Evolutionary conservation across 2,888 invertebrate genomes (phyloP).

Genomic region (Iselma pallidipennis): DNA sequence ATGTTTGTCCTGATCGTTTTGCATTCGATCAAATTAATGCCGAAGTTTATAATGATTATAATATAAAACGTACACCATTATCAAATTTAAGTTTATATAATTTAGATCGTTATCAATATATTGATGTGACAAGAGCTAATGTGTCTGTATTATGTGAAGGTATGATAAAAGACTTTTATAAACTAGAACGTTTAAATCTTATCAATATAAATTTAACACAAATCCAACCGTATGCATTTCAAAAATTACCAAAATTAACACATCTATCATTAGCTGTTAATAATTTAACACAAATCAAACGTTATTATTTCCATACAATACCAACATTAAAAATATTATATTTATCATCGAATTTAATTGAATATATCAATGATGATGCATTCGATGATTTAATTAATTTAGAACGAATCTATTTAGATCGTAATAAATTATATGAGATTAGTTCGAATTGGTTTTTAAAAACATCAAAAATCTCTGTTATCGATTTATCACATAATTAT

Average conservation of each 20-base stretch:
- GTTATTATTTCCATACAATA: constrained; percentile 36
- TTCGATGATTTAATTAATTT: constrained; percentile 35
- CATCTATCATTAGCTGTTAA: constrained; percentile 41
- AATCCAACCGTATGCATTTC: constrained; percentile 38
- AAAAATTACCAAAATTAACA: constrained; percentile 35
- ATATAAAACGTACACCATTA: not conserved
- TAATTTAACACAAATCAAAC: constrained; percentile 31
- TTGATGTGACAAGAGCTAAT: constrained; percentile 39
- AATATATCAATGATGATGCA: constrained; percentile 33
- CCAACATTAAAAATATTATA: constrained; percentile 33
- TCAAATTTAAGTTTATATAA: constrained; percentile 25
- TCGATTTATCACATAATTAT: constrained; percentile 38
- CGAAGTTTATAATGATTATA: constrained; percentile 17
- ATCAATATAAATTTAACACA: constrained; percentile 37
- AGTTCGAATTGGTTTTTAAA: constrained; percentile 34
- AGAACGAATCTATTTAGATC: constrained; percentile 37
- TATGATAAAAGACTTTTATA: constrained; percentile 39
- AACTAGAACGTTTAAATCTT: constrained; percentile 33
- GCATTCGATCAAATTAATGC: constrained; percentile 35
- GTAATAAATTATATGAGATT: constrained; percentile 36
- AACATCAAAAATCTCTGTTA: constrained; percentile 24
- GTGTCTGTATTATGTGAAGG: constrained; percentile 40
- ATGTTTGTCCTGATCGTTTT: constrained; percentile 30
- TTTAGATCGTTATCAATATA: constrained; percentile 29
- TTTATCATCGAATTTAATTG: constrained; percentile 38